A percentile compares a stretch with the other conserved stretches of the same genome.
Conservation (phyloP, 2,113 vertebrate genomes). For the Corythornis cristatus region DNA sequence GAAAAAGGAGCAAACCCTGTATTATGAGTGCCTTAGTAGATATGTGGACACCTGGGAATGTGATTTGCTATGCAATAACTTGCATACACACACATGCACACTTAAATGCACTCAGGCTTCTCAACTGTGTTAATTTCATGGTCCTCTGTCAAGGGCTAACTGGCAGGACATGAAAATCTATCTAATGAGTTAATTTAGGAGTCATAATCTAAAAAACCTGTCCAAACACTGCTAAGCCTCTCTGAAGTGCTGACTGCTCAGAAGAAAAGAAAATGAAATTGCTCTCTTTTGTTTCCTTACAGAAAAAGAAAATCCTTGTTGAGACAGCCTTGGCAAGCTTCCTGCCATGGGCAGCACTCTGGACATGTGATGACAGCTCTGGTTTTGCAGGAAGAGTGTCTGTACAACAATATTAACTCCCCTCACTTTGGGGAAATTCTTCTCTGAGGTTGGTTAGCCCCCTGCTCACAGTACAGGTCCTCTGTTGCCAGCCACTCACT, state of each 20-base stretch:
- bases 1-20: neutral
- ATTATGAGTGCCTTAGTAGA: neutral
- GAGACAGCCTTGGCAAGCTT: neutral
- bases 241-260: neutral
- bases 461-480: neutral
- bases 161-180: neutral
- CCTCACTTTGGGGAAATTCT: neutral
- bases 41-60: neutral
- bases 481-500: neutral
- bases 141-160: conserved; percentile 17
- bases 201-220: conserved; percentile 41
- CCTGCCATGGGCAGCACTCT: neutral
- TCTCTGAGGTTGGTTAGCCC: neutral
- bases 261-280: neutral
- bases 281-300: neutral
- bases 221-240: conserved; percentile 18
- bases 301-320: neutral
- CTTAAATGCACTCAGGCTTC: conserved; percentile 8
- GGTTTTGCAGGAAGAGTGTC: neutral
- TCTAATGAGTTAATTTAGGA: neutral
- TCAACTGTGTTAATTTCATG: neutral
- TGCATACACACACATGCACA: neutral
- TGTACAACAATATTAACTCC: neutral
- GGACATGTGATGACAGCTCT: neutral
- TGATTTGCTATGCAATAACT: neutral